These are phyloP conservation scores for Orgyia antiqua DNA, from an alignment of 2,888 invertebrate genomes.

Conservation along the genomic window DNA sequence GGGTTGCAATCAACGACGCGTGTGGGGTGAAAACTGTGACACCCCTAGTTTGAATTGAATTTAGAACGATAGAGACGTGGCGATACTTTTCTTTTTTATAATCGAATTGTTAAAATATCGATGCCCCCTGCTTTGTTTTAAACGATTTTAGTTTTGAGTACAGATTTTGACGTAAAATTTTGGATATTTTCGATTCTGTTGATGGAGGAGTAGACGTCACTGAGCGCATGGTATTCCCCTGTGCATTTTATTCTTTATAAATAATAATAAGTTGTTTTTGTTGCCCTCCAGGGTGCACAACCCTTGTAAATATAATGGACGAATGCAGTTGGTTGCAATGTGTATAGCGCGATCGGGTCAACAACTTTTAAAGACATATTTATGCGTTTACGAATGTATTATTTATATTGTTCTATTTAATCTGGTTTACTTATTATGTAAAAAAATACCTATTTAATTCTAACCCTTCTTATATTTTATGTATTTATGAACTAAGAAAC, in stretches of 20 bases:
- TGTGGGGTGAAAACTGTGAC: constrained; percentile 58
- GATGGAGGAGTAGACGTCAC: constrained; percentile 58
- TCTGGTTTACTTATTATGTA: too few relatives aligned
- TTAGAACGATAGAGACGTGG: constrained; percentile 39
- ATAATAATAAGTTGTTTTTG: constrained; percentile 68
- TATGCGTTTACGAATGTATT: too few relatives aligned
- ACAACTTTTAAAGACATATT: too few relatives aligned
- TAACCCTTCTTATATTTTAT: too few relatives aligned
- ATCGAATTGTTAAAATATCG: constrained; percentile 42
- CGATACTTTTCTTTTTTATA: constrained; percentile 33
- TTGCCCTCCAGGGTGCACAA: constrained; percentile 63
- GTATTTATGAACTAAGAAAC: too few relatives aligned
- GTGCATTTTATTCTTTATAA: constrained; percentile 44
- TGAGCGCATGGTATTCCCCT: constrained; percentile 43
- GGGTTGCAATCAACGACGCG: constrained; percentile 52
- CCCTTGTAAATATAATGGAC: constrained; percentile 63
- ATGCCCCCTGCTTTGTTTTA: constrained; percentile 60
- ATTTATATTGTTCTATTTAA: too few relatives aligned
- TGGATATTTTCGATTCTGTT: constrained; percentile 42
- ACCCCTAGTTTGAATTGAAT: constrained; percentile 64
- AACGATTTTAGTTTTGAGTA: constrained; percentile 47
- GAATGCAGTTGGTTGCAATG: constrained; percentile 57
- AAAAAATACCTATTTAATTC: too few relatives aligned
- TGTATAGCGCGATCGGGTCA: too few relatives aligned
- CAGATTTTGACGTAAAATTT: constrained; percentile 39